Percentiles rank a stretch among this genome's conserved stretches.
Evolutionary conservation across 2,888 invertebrate species (phyloP).

Genomic region (Trissolcus japonicus): DNA sequence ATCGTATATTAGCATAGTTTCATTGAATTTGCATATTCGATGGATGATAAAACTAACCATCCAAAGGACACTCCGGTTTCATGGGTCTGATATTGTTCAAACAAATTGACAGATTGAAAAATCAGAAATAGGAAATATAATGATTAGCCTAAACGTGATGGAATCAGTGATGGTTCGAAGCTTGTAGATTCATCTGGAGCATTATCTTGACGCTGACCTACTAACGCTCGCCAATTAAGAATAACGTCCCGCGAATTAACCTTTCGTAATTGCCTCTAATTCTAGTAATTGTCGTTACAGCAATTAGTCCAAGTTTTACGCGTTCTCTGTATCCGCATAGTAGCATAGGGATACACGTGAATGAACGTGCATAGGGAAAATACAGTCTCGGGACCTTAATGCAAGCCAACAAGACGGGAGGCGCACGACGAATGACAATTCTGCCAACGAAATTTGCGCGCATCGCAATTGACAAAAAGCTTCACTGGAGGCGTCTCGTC

Average conservation of each 20-base stretch:
- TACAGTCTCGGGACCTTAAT: conserved; percentile 18
- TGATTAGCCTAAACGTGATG: conserved; percentile 15
- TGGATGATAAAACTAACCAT: too few species aligned
- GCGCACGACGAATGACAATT: conserved; percentile 45
- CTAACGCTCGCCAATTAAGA: conserved; percentile 69
- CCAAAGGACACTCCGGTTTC: too few species aligned
- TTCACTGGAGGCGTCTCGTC: conserved; percentile 49
- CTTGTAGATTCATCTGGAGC: conserved; percentile 63
- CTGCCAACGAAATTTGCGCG: conserved; percentile 52
- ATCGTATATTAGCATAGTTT: background rate
- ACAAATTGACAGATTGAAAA: background rate
- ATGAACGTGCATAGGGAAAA: conserved; percentile 24
- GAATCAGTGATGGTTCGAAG: conserved; percentile 37
- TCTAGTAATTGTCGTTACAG: conserved; percentile 68
- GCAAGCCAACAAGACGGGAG: conserved; percentile 22
- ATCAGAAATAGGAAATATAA: background rate
- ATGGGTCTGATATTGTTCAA: too few species aligned
- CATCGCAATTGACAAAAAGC: conserved; percentile 64
- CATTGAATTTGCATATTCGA: background rate
- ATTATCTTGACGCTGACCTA: conserved; percentile 67
- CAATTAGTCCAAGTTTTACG: conserved; percentile 71
- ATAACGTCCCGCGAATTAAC: conserved; percentile 71
- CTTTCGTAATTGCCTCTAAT: conserved; percentile 71
- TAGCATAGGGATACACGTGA: conserved; percentile 32
- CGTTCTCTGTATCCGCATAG: conserved; percentile 57